Evolutionary conservation across 2,113 vertebrate species (phyloP), one percentile per base, ranked within the genome.

Genomic region (Macroglossus sobrinus): DNA sequence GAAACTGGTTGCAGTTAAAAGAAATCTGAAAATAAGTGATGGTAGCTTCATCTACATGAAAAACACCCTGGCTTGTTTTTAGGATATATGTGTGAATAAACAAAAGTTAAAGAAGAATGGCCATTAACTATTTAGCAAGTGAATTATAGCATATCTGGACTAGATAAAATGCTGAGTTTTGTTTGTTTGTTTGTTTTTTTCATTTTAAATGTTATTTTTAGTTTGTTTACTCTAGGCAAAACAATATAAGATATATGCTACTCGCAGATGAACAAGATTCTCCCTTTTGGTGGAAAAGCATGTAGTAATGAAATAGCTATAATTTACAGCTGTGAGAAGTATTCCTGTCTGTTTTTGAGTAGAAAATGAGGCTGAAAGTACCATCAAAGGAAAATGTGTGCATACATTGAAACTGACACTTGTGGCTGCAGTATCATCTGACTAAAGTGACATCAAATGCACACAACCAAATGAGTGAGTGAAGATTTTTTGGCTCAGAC

Each of bases 321-420:
- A 4, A 26, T 45, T 38, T 84, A 94, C 24, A n/a, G 55, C 8
- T 26, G 8, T 45, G 74, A 72, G 55, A 78, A 7, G 3, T 5
- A 55, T 64, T 43, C 79, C 76, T 69, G 19, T 43, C 35, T 86
- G 2, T 78, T 89, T 91, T 63, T 84, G 33, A 88, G 24, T 71
- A 28, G 33, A 87, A 91, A 90, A 84, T 90, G 43, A 26, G 43
- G 71, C 15, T 84, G 59, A 81, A 93, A 95, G 26, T 38, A 80
- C 53, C 10, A 87, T 57, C 30, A 19, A 80, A 19, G 69, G 6
- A 45, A 95, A 33, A 30, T 66, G 3, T 30, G 24, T 50, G 59
- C 61, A 50, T 96, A 84, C n/a, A 47, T 24, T 94, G 45, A 93
- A 94, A 95, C 2, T 74, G 61, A 93, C 89, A 97, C 89, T 59